These are phyloP conservation scores for Piscicola geometra DNA, from an alignment of 2,888 invertebrate species.

Conservation along the genomic window DNA sequence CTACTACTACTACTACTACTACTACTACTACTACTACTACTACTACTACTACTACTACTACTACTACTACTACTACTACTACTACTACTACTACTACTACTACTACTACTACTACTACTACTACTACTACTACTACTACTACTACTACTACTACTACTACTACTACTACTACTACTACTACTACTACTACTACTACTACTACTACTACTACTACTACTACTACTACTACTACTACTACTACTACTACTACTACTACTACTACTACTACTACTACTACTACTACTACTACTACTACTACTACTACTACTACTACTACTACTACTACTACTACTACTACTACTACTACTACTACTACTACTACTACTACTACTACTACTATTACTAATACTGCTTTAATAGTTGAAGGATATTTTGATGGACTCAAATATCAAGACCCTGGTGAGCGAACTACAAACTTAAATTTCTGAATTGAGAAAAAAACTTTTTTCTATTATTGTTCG, in stretches of 20 bases:
- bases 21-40: too few species aligned
- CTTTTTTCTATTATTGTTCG: too few species aligned
- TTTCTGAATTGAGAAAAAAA: too few species aligned
- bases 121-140: conserved; percentile 17
- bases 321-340: conserved; percentile 21
- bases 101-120: conserved; percentile 14
- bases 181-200: conserved; percentile 22
- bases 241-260: conserved; percentile 9
- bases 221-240: conserved; percentile 20
- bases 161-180: conserved; percentile 22
- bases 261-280: conserved; percentile 24
- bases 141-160: conserved; percentile 24
- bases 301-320: conserved; percentile 9
- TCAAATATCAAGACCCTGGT: too few species aligned
- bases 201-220: conserved; percentile 24
- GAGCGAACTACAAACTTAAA: too few species aligned
- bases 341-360: conserved; percentile 4
- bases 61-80: too few species aligned
- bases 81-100: too few species aligned
- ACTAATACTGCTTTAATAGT: too few species aligned
- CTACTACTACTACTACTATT: too few species aligned
- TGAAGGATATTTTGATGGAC: too few species aligned
- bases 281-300: conserved; percentile 24
- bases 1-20: too few species aligned
- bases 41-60: too few species aligned